These are phyloP conservation scores for Muscicapa comitata DNA, from an alignment of 2,797 vertebrate species.

Conservation along the genomic window DNA sequence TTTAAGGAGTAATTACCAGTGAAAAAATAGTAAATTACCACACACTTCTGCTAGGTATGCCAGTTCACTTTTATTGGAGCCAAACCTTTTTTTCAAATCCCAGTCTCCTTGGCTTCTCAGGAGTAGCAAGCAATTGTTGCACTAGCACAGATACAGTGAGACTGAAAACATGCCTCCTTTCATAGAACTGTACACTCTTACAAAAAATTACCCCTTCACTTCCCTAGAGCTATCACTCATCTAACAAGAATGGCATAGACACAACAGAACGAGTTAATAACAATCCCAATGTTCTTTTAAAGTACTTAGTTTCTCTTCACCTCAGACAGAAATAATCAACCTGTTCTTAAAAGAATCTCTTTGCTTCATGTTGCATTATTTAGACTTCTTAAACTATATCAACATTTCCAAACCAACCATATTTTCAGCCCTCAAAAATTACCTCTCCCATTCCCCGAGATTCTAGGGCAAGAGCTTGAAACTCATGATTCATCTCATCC, in stretches of 20 bases:
- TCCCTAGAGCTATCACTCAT: background rate
- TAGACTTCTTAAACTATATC: background rate
- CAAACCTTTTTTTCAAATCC: background rate
- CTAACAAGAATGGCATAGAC: background rate
- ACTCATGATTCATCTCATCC: conserved; percentile 99
- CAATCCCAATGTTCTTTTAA: background rate
- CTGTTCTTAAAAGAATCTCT: background rate
- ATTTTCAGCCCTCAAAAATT: conserved; percentile 61
- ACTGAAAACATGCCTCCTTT: background rate
- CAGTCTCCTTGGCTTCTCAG: background rate
- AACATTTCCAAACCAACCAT: background rate
- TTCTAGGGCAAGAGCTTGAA: conserved; percentile 97
- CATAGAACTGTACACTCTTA: background rate
- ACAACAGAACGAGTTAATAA: background rate
- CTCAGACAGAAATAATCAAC: background rate
- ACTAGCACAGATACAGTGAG: background rate
- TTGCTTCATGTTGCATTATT: background rate
- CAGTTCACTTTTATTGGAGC: background rate
- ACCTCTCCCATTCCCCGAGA: conserved; percentile 98
- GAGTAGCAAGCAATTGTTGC: background rate
- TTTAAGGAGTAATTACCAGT: background rate
- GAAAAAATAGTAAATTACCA: background rate
- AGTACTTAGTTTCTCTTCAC: background rate
- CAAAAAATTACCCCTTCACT: background rate
- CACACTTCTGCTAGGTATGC: background rate